These are phyloP conservation scores for Drosophila prolongata DNA, from an alignment of 2,888 invertebrate genomes.

Conservation along the genomic window DNA sequence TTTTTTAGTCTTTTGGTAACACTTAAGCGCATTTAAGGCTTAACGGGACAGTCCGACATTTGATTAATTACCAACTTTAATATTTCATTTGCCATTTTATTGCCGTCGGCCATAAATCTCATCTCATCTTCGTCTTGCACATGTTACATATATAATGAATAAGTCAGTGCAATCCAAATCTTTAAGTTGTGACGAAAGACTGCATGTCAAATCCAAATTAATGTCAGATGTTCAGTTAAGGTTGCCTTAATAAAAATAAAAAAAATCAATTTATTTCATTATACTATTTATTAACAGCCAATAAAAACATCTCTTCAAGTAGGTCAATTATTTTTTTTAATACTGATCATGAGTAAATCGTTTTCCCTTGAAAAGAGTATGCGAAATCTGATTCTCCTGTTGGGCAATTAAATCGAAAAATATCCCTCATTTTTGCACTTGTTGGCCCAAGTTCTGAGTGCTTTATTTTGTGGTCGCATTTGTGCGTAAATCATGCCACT, in stretches of 20 bases:
- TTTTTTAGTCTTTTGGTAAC: slow-evolving; percentile 29
- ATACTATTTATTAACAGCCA: too few relatives aligned
- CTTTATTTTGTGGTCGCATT: slow-evolving; percentile 29
- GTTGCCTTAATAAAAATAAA: too few relatives aligned
- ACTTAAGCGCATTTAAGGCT: slow-evolving; percentile 77
- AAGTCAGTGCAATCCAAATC: too few relatives aligned
- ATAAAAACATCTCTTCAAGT: too few relatives aligned
- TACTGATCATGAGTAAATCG: too few relatives aligned
- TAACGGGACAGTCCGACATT: slow-evolving; percentile 68
- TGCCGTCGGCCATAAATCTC: slow-evolving; percentile 39
- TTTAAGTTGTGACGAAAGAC: too few relatives aligned
- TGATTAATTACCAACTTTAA: slow-evolving; percentile 68
- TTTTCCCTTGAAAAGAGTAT: background rate
- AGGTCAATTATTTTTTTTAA: too few relatives aligned
- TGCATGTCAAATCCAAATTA: too few relatives aligned
- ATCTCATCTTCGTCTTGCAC: slow-evolving; percentile 10
- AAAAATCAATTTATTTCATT: too few relatives aligned
- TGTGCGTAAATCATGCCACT: slow-evolving; percentile 70
- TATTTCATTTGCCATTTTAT: slow-evolving; percentile 37
- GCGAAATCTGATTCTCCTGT: background rate
- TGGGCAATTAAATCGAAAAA: slow-evolving; percentile 21
- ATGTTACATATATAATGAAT: slow-evolving; percentile 3
- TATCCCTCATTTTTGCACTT: slow-evolving; percentile 10
- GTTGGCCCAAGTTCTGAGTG: slow-evolving; percentile 1
- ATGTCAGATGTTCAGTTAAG: too few relatives aligned